Conservation (phyloP, 2,888 invertebrate genomes). For the Diogma glabrata region DNA sequence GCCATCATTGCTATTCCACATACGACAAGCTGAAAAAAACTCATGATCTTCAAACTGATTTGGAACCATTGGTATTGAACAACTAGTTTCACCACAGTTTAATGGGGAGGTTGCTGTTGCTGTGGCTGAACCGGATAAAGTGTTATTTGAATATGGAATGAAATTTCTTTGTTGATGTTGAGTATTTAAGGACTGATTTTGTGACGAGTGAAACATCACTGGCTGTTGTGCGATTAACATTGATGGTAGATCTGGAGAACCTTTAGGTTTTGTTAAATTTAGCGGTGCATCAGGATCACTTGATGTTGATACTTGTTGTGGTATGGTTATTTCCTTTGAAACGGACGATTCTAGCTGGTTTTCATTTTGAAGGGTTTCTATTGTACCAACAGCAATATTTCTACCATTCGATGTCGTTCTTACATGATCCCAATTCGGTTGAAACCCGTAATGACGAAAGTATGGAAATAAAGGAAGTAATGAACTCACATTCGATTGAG, state of each 20-base stretch:
- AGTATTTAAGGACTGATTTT: conserved; percentile 5
- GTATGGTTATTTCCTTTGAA: conserved; percentile 21
- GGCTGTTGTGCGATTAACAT: conserved; percentile 36
- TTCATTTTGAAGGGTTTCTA: background rate
- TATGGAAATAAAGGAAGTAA: conserved; percentile 28
- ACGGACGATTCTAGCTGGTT: conserved; percentile 18
- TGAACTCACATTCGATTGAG: conserved; percentile 18
- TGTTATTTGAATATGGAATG: background rate
- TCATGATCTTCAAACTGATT: conserved; percentile 47
- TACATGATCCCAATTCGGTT: conserved; percentile 42
- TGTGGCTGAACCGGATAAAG: conserved; percentile 17
- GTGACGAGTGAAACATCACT: background rate
- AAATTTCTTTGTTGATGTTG: conserved; percentile 8
- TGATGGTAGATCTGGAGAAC: conserved; percentile 40
- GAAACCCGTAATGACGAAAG: conserved; percentile 29
- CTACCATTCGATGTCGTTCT: conserved; percentile 56
- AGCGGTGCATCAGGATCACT: conserved; percentile 72
- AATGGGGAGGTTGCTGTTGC: conserved; percentile 22
- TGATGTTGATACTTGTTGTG: conserved; percentile 25
- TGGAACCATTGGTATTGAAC: conserved; percentile 13
- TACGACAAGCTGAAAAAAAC: conserved; percentile 45
- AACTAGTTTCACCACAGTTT: conserved; percentile 15
- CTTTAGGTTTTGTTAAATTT: conserved; percentile 79
- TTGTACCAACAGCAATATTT: conserved; percentile 47
- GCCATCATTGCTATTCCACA: conserved; percentile 26